Conservation (phyloP, 2,113 vertebrate genomes). For the Syrrhaptes paradoxus region DNA sequence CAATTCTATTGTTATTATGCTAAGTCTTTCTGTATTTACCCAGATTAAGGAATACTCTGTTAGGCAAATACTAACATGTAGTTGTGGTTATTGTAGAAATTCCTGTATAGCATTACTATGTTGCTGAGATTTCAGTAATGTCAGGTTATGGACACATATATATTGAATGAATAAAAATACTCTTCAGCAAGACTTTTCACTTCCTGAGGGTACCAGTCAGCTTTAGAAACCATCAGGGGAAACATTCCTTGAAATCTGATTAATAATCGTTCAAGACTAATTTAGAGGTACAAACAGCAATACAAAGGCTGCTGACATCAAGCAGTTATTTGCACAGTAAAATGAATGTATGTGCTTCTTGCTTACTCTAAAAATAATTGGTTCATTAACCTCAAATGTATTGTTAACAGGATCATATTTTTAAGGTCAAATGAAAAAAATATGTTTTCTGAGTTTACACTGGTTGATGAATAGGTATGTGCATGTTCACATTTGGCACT, state of each 20-base stretch:
- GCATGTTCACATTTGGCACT: neutral
- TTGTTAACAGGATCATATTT: conserved; percentile 30
- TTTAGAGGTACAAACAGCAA: neutral
- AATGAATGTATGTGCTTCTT: neutral
- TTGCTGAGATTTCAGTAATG: neutral
- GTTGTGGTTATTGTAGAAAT: neutral
- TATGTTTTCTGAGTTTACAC: neutral
- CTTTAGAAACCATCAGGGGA: neutral
- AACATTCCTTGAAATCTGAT: neutral
- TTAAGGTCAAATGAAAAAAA: conserved; percentile 32
- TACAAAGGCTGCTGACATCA: neutral
- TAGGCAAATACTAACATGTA: neutral
- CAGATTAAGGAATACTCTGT: neutral
- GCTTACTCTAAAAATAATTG: conserved; percentile 46
- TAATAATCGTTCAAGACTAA: conserved; percentile 13
- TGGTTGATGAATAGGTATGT: neutral
- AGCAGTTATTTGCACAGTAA: conserved; percentile 27
- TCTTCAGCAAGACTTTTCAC: neutral
- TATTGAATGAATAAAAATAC: neutral
- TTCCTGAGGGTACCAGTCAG: neutral
- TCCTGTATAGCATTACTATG: neutral
- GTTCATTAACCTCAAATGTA: conserved; percentile 41
- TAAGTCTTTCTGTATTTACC: neutral
- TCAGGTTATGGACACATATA: neutral
- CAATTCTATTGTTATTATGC: neutral